Evolutionary conservation across 2,797 vertebrate species (phyloP), one percentile per base, ranked within the genome.

Genomic region (Amazona ochrocephala): DNA sequence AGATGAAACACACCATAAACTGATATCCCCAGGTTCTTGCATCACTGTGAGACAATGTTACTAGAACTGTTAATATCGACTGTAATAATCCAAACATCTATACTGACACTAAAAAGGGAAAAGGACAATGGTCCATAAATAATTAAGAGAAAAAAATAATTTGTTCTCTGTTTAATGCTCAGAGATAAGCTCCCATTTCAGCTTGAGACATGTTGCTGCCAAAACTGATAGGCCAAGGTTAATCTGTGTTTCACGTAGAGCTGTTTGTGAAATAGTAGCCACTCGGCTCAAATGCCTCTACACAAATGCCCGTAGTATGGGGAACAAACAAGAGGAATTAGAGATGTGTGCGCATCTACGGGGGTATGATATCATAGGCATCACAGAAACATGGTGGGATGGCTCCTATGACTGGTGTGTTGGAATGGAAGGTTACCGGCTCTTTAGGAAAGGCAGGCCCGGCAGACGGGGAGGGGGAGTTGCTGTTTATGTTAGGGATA

Each of bases 131-230:
- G 44, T 68, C 66, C 86, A 93, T 97, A 95, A 97, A 97, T 96
- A 97, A 96, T 97, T 96, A 95, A 97, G 91, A 77, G 75, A 32
- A 78, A 89, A 75, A 92, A 93, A 90, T 85, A 66, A 81, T 95
- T 94, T 94, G 84, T 95, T 93, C 81, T 66, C 54, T 92, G 74
- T 91, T 93, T 83, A 94, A 83, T 68, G 42, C 83, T 58, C 18
- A 37, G 72, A 97, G 87, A 89, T 85, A 92, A 95, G 94, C 73
- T 97, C 62, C 47, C 8, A 21, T 96, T 97, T 95, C 89, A 87
- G 39, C 60, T 61, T 87, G 58, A 91, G 53, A 41, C 13, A 5
- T n/a, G n/a, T 53, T 81, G 32, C 78, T 45, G 53, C 39, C 88
- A 93, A 85, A 92, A 93, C 10, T 34, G 78, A 87, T 89, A 87